Evolutionary conservation across 2,113 vertebrate genomes (phyloP).

Genomic region (Indicator indicator): DNA sequence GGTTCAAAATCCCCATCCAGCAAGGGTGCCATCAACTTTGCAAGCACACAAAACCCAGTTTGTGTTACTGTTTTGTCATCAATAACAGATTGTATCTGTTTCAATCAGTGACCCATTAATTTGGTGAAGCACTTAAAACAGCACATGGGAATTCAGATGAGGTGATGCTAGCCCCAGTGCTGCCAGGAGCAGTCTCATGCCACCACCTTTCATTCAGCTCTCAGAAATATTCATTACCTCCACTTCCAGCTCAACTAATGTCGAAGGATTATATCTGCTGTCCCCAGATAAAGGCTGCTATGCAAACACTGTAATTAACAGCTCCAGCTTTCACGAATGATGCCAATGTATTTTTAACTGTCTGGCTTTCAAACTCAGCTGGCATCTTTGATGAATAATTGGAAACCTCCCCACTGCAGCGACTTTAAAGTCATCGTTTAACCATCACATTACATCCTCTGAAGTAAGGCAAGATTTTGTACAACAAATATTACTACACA

Average conservation of each 20-base stretch:
- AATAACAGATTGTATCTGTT: neutral
- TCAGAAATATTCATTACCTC: neutral
- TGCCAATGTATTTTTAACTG: neutral
- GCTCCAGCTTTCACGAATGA: neutral
- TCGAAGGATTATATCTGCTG: neutral
- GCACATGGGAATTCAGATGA: fast-evolving
- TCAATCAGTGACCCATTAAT: neutral
- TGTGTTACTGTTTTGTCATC: neutral
- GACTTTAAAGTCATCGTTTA: neutral
- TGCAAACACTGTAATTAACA: neutral
- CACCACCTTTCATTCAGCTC: neutral
- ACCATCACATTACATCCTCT: neutral
- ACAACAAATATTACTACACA: neutral
- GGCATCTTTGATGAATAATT: neutral
- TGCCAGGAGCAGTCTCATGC: neutral
- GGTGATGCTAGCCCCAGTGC: neutral
- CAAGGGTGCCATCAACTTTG: neutral
- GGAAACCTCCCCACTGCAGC: neutral
- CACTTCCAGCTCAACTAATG: neutral
- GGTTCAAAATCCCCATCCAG: neutral
- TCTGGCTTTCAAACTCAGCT: neutral
- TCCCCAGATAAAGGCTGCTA: neutral
- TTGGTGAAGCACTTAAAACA: neutral
- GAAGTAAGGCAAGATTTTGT: neutral
- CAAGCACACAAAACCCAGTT: neutral